Evolutionary conservation across 2,888 invertebrate species (phyloP).

Genomic region (Cryptophagus acutangulus): DNA sequence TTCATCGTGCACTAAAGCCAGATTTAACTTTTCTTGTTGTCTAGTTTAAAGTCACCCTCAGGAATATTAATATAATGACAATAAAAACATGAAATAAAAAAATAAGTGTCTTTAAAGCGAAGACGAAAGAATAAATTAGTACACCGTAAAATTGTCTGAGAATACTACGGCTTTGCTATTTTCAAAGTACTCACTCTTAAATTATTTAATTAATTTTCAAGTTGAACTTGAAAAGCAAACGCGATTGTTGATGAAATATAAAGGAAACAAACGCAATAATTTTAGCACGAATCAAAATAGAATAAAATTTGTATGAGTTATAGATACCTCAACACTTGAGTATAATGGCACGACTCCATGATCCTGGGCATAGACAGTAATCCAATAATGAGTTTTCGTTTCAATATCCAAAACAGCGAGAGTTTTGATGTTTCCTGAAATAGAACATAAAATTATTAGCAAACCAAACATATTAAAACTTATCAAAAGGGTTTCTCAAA

Average conservation of each 20-base stretch:
- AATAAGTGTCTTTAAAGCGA: too few relatives aligned
- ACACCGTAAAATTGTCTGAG: too few relatives aligned
- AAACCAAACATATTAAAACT: background rate
- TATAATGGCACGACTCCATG: conserved; percentile 81
- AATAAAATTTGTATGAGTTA: too few relatives aligned
- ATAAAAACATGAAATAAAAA: too few relatives aligned
- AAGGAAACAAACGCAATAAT: background rate
- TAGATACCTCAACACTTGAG: conserved; percentile 79
- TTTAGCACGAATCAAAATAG: background rate
- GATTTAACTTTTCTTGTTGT: too few relatives aligned
- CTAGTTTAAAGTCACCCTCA: too few relatives aligned
- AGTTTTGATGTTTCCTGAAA: conserved; percentile 78
- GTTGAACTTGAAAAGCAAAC: background rate
- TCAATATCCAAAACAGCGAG: conserved; percentile 84
- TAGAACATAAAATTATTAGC: conserved; percentile 3
- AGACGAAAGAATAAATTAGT: too few relatives aligned
- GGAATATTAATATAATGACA: too few relatives aligned
- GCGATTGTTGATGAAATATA: background rate
- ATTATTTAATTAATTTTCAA: background rate
- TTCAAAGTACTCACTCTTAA: too few relatives aligned
- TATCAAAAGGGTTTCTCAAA: too few relatives aligned
- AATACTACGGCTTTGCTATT: too few relatives aligned
- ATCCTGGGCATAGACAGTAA: conserved; percentile 90
- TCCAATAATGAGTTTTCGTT: conserved; percentile 82
- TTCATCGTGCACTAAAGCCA: too few relatives aligned